Conservation (phyloP, 2,888 invertebrate genomes). For the Pyrocoelia pectoralis region DNA sequence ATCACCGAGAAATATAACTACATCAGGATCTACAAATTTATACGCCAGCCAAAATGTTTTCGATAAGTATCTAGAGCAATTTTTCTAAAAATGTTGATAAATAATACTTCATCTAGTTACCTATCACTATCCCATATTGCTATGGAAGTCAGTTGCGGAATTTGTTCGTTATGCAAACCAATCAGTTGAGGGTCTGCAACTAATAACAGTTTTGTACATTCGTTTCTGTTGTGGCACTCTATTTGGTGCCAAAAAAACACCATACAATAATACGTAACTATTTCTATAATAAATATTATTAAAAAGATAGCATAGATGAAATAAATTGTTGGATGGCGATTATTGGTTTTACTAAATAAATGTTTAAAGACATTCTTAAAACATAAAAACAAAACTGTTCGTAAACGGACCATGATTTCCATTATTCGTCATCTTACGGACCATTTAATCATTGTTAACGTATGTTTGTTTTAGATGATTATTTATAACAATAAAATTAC, state of each 20-base stretch:
- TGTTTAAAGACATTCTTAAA: background rate
- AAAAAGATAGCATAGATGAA: slow-evolving; percentile 25
- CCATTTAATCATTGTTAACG: background rate
- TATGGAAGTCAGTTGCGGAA: slow-evolving; percentile 71
- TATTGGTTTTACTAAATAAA: background rate
- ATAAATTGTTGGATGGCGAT: background rate
- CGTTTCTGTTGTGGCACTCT: slow-evolving; percentile 48
- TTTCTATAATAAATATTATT: slow-evolving; percentile 50
- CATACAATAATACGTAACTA: slow-evolving; percentile 51
- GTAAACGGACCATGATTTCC: background rate
- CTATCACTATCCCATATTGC: slow-evolving; percentile 90
- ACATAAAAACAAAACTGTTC: background rate
- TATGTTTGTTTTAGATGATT: too few relatives aligned
- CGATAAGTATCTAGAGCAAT: slow-evolving; percentile 74
- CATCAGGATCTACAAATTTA: slow-evolving; percentile 78
- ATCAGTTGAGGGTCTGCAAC: slow-evolving; percentile 94
- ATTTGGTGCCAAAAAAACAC: slow-evolving; percentile 50
- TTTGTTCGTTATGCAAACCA: slow-evolving; percentile 77
- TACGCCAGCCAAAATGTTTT: slow-evolving; percentile 80
- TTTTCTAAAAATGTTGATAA: background rate
- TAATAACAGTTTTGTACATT: slow-evolving; percentile 56
- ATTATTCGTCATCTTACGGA: background rate
- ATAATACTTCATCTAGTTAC: slow-evolving; percentile 61
- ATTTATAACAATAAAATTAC: too few relatives aligned
- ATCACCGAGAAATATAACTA: slow-evolving; percentile 92